Conservation (phyloP, 2,888 invertebrate species). For the Watsonalla cultraria region DNA sequence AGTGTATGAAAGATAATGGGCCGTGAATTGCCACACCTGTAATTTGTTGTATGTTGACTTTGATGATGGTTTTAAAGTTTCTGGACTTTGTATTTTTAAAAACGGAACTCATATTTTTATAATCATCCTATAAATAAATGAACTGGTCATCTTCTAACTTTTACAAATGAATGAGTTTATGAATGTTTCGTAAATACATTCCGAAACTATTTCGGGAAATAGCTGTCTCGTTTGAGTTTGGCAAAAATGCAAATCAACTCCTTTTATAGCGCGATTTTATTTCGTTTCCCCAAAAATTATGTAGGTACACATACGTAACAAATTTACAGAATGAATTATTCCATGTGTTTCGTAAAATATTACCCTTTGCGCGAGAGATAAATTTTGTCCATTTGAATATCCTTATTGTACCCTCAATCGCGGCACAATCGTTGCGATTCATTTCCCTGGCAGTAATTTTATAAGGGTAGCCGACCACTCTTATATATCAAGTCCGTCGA, state of each 20-base stretch:
- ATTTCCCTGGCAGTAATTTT: constrained; percentile 50
- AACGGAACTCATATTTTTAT: neutral
- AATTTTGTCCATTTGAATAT: constrained; percentile 37
- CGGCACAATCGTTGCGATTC: constrained; percentile 35
- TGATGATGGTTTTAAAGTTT: neutral
- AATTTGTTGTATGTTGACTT: constrained; percentile 18
- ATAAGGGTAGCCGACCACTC: constrained; percentile 47
- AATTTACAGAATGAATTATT: constrained; percentile 22
- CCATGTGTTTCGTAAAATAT: constrained; percentile 21
- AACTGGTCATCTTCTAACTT: too few relatives aligned
- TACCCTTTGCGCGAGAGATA: constrained; percentile 31
- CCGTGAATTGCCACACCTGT: constrained; percentile 68
- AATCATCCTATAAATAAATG: too few relatives aligned
- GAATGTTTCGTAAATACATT: too few relatives aligned
- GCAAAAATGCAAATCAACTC: neutral
- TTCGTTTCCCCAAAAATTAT: neutral
- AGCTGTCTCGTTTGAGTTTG: too few relatives aligned
- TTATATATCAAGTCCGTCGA: constrained; percentile 67
- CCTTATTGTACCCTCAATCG: constrained; percentile 43
- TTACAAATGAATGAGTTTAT: too few relatives aligned
- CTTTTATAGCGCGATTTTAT: neutral
- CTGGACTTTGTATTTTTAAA: too few relatives aligned
- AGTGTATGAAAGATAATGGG: constrained; percentile 51
- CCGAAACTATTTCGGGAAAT: too few relatives aligned
- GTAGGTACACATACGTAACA: constrained; percentile 2